Evolutionary conservation across 2,113 vertebrate genomes (phyloP), one percentile per base, ranked within the genome.

Genomic region (Vulpes ferrilata): DNA sequence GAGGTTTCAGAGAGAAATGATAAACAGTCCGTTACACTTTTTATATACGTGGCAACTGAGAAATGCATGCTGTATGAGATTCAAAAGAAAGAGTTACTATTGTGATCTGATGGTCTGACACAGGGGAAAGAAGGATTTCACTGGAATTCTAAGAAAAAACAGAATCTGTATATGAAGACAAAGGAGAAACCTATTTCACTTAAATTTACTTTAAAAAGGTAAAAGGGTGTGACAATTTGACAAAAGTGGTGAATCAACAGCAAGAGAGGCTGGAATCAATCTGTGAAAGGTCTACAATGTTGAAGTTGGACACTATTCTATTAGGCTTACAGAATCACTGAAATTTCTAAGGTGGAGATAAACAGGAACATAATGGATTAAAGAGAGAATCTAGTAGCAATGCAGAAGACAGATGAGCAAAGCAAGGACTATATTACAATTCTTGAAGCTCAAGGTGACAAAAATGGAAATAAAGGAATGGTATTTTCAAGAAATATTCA

Each of bases 351-450:
- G 27, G 65, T 67, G 35, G 12, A 71, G 65, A 67, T 71, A 25
- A 90, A 53, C 5, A 73, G 83, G 25, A 96, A 93, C 51, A 78
- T 12, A 67, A 95, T 80, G 48, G 69, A 85, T 23, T 96, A 35
- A 96, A 96, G 51, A 23, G 94, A 96, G 55, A 85, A 87, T 71
- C 27, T 83, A 79, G 27, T 32, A 91, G 51, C 82, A 97, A 93
- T 74, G 35, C 23, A 86, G 25, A 96, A 94, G 71, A 95, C 27
- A 96, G 51, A 78, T 15, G n/a, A 96, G 25, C 73, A 93, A 53
- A 71, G 32, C 62, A 17, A 95, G 22, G 38, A 83, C 57, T 83
- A 3, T 22, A n/a, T 2, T 92, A 20, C 7, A 96, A 87, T 62
- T 90, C 89, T 16, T 87, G 7, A 90, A 97, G 85, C 69, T 76